Base-by-base conservation (phyloP, 1,140 invertebrate genomes). In the Drosophila watanabei region DNA sequence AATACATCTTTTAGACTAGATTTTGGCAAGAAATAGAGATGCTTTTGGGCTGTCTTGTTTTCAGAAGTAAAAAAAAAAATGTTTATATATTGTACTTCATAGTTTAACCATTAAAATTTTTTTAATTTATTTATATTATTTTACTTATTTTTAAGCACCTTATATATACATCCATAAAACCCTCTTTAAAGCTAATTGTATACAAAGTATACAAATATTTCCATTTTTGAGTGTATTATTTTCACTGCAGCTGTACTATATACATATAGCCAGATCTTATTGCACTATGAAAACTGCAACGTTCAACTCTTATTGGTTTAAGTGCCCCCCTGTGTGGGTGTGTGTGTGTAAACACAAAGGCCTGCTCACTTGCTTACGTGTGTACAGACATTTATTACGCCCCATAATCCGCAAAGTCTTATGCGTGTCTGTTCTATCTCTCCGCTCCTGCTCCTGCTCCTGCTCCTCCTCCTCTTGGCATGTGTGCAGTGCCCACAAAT, bases 301-400 rank as follows among this genome's bases (percentile, higher is more conserved):
- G 75, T 73, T 76, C 59, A 63, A 81, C 72, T 84, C 85, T 64
- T 88, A 79, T 88, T 80, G 65, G 68, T 51, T 70, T 72, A 82
- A 76, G 45, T 75, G 64, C 46, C 49, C 58, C 46, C 59, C 57
- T 43, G 43, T 30, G 54, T 41, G 33, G 20, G 60, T 65, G 48
- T 52, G 45, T 65, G 52, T 45, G 58, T 54, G 18, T 76, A 86
- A 89, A 90, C 73, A 85, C 78, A 70, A 79, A 76, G 71, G 79
- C 79, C 59, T 75, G 85, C 58, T 68, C 69, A 68, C 62, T 51
- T 85, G 70, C 73, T 79, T 82, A 82, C 77, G 79, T 85, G 62
- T 81, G 72, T 70, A 60, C 78, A 54, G 70, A 89, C 86, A 90
- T 85, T 89, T 90, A 86, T 90, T 84, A 86, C 68, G 71, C 73